phyloP scores from a whole-genome alignment of 2,888 invertebrate genomes.

The Dolichomitus sp. region DNA sequence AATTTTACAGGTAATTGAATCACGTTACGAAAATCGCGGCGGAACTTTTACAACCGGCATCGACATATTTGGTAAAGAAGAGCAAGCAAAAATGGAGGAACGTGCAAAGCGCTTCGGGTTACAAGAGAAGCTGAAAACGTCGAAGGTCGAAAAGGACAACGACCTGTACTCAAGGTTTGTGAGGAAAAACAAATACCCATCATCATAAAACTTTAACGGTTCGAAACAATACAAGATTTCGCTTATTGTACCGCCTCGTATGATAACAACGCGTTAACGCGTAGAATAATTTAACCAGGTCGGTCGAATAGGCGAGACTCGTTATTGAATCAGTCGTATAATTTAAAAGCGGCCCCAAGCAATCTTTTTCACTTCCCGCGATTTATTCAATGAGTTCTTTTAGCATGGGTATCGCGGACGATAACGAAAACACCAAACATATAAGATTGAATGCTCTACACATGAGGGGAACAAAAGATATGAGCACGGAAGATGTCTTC shows the following conservation, averaged over 20 bases:
- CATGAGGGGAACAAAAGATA: conserved; percentile 91
- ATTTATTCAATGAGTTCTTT: conserved; percentile 63
- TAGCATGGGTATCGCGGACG: conserved; percentile 88
- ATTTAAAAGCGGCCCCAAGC: background rate
- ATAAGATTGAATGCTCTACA: conserved; percentile 92
- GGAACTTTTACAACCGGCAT: conserved; percentile 86
- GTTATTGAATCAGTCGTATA: background rate
- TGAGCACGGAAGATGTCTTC: conserved; percentile 93
- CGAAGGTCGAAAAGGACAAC: conserved; percentile 85
- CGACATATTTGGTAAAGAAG: conserved; percentile 87
- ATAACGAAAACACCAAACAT: conserved; percentile 88
- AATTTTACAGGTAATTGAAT: conserved; percentile 68
- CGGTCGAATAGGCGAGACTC: background rate
- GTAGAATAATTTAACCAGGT: background rate
- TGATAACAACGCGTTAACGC: background rate
- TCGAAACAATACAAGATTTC: background rate
- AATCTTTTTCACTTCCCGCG: background rate
- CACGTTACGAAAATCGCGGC: conserved; percentile 79
- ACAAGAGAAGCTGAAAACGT: conserved; percentile 83
- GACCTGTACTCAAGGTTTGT: conserved; percentile 86
- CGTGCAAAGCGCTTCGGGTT: conserved; percentile 89
- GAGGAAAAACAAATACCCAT: background rate
- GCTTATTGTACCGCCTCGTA: background rate
- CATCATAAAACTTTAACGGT: background rate
- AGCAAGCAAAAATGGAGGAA: conserved; percentile 87